These are phyloP conservation scores for Asarcornis scutulata DNA, from an alignment of 2,113 vertebrate genomes.

Conservation along the genomic window DNA sequence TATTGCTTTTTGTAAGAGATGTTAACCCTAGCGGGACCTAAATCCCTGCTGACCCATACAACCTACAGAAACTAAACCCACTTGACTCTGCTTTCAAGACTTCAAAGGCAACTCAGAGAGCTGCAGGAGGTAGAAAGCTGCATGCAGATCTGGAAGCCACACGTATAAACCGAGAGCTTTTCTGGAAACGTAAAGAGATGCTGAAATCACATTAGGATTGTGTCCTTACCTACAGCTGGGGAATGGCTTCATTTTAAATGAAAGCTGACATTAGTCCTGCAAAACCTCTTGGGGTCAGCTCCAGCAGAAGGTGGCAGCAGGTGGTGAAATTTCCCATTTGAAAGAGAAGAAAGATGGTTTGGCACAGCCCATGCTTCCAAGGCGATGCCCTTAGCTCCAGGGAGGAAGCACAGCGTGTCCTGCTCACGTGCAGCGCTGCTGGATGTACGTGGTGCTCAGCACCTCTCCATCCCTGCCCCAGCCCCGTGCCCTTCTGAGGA, in stretches of 20 bases:
- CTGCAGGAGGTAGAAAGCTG: not conserved
- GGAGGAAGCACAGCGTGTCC: not conserved
- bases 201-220: not conserved
- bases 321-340: not conserved
- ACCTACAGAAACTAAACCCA: not conserved
- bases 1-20: not conserved
- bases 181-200: not conserved
- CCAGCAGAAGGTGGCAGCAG: not conserved
- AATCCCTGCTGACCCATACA: not conserved
- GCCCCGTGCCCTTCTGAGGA: not conserved
- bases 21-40: not conserved
- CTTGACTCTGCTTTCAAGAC: not conserved
- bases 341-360: not conserved
- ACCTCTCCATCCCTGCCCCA: not conserved
- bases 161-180: accelerated
- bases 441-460: not conserved
- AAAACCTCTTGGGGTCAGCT: not conserved
- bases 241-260: not conserved
- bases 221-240: not conserved
- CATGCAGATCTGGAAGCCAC: not conserved
- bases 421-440: accelerated
- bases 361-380: not conserved
- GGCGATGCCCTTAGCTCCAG: not conserved
- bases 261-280: not conserved
- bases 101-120: not conserved